Evolutionary conservation across 2,888 invertebrate genomes (phyloP), one percentile per base, ranked within the genome.

Genomic region (Agapostemon virescens): DNA sequence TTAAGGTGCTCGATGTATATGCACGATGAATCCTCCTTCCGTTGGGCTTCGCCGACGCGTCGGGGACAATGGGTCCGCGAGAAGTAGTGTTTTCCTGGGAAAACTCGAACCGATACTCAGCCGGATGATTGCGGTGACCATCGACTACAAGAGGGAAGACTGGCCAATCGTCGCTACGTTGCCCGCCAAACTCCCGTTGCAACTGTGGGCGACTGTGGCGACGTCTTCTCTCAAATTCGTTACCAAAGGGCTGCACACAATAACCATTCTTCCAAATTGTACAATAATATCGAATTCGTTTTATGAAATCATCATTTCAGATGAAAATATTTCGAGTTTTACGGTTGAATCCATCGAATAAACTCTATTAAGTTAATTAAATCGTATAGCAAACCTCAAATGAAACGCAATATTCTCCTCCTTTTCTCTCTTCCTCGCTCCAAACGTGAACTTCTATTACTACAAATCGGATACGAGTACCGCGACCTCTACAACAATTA

Each of bases 61-160:
- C 85, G 86, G 86, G 82, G 85, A 89, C 90, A 87, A 90, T 88
- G 88, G 88, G 85, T 85, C 88, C 88, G 87, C 88, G 86, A 85
- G 87, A 89, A 88, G 88, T 85, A 86, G 84, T 88, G 88, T 91
- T 90, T 90, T 90, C 88, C 86, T 87, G 82, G 86, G 87, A 90
- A 90, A 90, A 90, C 86, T 89, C 86, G 85, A 89, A 90, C 89
- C 89, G 89, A 90, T 89, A 90, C 89, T 90, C 87, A 75, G 82
- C 81, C 90, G 89, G 84, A 89, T 88, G 84, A 84, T 88, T 89
- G 83, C 86, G 88, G 85, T 86, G 88, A 89, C 85, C 90, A 89
- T 88, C 86, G 85, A 89, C 89, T 87, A 87, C 77, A 84, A 71
- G 85, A 87, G 76, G 84, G 87, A 86, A 89, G 88, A 89, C 80